Evolutionary conservation across 2,797 vertebrate species (phyloP), one percentile per base, ranked within the genome.

Genomic region (Neomorphus geoffroyi): DNA sequence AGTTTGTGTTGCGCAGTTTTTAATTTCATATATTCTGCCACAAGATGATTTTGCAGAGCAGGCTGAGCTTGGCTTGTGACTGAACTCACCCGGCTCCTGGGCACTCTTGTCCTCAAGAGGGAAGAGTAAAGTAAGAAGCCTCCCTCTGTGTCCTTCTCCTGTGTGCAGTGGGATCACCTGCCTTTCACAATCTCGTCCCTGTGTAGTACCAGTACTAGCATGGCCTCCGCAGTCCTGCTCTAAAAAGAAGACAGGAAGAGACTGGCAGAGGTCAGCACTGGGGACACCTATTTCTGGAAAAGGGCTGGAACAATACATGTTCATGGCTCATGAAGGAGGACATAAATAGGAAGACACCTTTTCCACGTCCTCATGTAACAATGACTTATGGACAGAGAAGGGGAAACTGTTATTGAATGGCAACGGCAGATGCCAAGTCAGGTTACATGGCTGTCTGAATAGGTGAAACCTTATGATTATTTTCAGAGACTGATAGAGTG

Each of bases 331-430:
- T 53, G 48, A 73, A 92, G 45, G 7, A 89, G 60, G 39, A 87
- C 67, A 87, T 79, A 94, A 93, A 89, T 70, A 95, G 64, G 84
- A 94, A 89, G 32, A 45, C 13, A 82, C 60, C 43, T 92, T 85
- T 19, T 85, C 82, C 30, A 11, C 0, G 0, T 84, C 27, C 39
- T 94, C 79, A 45, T 67, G 85, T 80, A 88, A 92, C 75, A 91
- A 93, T 88, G 85, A 85, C 60, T 82, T 93, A 73, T 7, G 35
- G 46, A 80, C 39, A 56, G 5, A 26, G 27, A n/a, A 95, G 50
- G 82, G 67, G 67, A 94, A 91, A 91, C 11, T 33, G 13, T 35
- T 73, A 73, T 10, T 87, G 72, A 90, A 94, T 73, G 64, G 87
- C 74, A 92, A 73, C 62, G 86, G 84, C 64, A 92, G 80, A 89